Evolutionary conservation across 1,140 invertebrate species (phyloP).

Genomic region (Conus ventricosus): DNA sequence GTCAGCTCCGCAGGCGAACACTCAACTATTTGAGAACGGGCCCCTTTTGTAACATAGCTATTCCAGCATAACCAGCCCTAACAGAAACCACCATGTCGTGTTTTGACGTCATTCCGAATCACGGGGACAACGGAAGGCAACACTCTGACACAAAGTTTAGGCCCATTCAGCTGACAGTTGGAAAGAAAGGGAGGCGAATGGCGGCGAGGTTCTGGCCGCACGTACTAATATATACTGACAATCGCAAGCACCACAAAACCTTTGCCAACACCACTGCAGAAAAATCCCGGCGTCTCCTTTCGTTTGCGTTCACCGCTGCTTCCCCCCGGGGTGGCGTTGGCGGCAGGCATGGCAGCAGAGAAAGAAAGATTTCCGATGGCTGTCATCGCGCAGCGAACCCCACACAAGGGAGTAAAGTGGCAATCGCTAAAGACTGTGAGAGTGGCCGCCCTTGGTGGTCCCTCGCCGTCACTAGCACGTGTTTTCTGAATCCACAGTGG

Average conservation of each 20-base stretch:
- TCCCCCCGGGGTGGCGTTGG: not conserved
- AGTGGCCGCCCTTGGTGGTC: constrained; percentile 37
- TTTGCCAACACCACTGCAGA: not conserved
- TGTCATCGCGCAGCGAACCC: constrained; percentile 8
- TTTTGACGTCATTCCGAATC: too few species aligned
- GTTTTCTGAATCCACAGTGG: constrained; percentile 32
- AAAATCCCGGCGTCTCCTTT: constrained; percentile 19
- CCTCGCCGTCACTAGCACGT: constrained; percentile 28
- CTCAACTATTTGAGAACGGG: too few species aligned
- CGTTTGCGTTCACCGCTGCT: not conserved
- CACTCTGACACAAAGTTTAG: too few species aligned
- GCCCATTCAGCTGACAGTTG: not conserved
- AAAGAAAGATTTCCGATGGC: not conserved
- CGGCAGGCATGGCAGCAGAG: too few species aligned
- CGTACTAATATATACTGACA: not conserved
- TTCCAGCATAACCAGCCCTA: not conserved
- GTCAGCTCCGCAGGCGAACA: too few species aligned
- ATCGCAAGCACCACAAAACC: not conserved
- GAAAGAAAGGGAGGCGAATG: not conserved
- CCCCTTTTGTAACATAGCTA: not conserved
- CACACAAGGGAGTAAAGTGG: constrained; percentile 27
- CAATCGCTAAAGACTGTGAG: constrained; percentile 37
- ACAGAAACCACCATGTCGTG: too few species aligned
- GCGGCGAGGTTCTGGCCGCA: not conserved
- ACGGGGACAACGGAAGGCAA: too few species aligned